Base-by-base conservation (phyloP, 2,888 invertebrate species). In the Corbicula japonica region DNA sequence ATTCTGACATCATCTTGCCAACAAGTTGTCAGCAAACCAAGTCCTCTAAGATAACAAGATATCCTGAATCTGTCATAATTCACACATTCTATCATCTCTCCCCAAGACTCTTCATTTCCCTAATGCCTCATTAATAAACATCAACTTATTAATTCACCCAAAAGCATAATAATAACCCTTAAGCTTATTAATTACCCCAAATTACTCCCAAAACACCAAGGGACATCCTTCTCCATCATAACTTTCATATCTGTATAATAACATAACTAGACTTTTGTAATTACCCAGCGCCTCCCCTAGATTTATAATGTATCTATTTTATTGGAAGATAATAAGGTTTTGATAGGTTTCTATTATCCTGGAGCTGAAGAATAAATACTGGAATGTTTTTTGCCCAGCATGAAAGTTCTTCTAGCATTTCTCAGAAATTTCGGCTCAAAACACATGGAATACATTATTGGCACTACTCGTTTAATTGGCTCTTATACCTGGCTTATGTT, bases 251-350 rank as follows among this genome's bases (percentile, higher is more conserved):
- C 28, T 73, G 38, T 52, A 52, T 61, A 48, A 44, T 50, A 38
- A 52, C 38, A 44, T 44, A 62, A 52, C 50, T 38, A 44, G 71
- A 32, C 62, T 72, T 62, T 63, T 63, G 63, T 69, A 78, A 78
- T 79, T 80, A 76, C 52, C 63, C 26, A 38, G 60, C 72, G 38
- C 80, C 80, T 65, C 80, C 75, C 63, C 44, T 28, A 18, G 54
- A 80, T 80, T 80, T 62, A 80, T 76, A 58, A 80, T 76, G 80
- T 80, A 80, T 80, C 80, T 76, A 80, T 68, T 80, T 80, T 80
- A 80, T 80, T 76, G 76, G 72, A 72, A 62, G 68, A 72, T 80
- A 80, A 80, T 72, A 61, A 76, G 72, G 38, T 50, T 76, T 80
- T 80, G 76, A 80, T 80, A 69, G 72, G 52, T 68, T 69, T 58